Evolutionary conservation across 2,113 vertebrate genomes (phyloP).

Genomic region (Blennius ocellaris): DNA sequence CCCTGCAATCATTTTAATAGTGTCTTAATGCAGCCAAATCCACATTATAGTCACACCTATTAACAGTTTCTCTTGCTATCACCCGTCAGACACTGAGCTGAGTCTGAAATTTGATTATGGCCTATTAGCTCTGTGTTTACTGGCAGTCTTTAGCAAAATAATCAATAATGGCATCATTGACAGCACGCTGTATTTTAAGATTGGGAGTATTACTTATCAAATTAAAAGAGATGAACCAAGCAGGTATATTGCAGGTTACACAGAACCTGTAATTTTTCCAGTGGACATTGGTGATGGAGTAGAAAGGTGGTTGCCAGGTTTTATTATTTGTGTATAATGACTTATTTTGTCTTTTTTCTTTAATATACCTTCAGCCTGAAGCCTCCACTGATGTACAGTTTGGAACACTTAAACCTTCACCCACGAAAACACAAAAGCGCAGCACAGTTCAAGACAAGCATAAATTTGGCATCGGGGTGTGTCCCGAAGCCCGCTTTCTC

Average conservation of each 20-base stretch:
- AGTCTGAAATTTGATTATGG: background rate
- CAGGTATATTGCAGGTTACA: background rate
- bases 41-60: background rate
- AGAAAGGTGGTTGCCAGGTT: background rate
- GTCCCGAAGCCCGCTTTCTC: background rate
- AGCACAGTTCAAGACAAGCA: background rate
- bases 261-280: too few species aligned
- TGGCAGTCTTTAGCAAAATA: background rate
- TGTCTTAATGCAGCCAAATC: background rate
- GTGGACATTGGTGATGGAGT: too few species aligned
- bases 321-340: background rate
- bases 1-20: background rate
- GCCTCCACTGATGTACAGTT: too few species aligned
- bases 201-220: background rate
- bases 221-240: background rate
- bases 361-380: background rate
- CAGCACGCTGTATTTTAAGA: background rate
- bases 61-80: background rate
- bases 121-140: background rate
- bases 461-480: background rate
- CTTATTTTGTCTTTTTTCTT: background rate
- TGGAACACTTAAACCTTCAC: background rate
- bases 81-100: background rate
- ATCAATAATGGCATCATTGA: background rate
- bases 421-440: background rate